A percentile compares a stretch with the other conserved stretches of the same genome.
phyloP scores from a whole-genome alignment of 2,113 vertebrate genomes.

The Thryonomys swinderianus region DNA sequence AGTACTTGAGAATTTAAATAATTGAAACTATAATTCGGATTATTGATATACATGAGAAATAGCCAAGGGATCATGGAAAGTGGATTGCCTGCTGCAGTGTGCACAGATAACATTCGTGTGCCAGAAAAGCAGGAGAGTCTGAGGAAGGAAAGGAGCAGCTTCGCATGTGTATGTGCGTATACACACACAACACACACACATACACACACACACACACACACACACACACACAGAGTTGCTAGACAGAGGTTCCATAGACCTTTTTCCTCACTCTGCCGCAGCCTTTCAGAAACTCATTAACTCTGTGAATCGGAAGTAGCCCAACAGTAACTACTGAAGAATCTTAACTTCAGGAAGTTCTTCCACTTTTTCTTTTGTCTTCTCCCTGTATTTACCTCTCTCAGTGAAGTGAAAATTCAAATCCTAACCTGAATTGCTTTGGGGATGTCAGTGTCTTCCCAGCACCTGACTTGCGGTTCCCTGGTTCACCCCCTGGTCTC shows the following conservation, averaged over 20 bases:
- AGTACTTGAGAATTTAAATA: background rate
- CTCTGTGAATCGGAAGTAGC: background rate
- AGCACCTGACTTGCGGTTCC: background rate
- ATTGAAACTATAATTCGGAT: background rate
- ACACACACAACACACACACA: too few relatives aligned
- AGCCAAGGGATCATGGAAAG: background rate
- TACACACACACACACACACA: background rate
- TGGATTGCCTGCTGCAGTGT: background rate
- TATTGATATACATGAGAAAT: background rate
- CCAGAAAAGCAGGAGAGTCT: background rate
- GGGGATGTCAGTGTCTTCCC: background rate
- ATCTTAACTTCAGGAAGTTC: background rate
- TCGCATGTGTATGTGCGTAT: background rate
- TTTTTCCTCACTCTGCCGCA: background rate
- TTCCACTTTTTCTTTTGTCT: background rate
- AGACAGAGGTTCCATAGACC: background rate
- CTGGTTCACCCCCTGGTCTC: background rate
- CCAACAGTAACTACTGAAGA: background rate
- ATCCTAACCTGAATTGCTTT: background rate
- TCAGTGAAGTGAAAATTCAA: slow-evolving; percentile 14
- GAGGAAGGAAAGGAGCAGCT: background rate
- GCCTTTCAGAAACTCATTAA: background rate
- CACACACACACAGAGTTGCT: background rate
- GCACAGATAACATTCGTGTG: background rate
- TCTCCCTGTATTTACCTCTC: background rate